Evolutionary conservation across 1,140 invertebrate genomes (phyloP), one percentile per base, ranked within the genome.

Genomic region (Eurosta solidaginis): DNA sequence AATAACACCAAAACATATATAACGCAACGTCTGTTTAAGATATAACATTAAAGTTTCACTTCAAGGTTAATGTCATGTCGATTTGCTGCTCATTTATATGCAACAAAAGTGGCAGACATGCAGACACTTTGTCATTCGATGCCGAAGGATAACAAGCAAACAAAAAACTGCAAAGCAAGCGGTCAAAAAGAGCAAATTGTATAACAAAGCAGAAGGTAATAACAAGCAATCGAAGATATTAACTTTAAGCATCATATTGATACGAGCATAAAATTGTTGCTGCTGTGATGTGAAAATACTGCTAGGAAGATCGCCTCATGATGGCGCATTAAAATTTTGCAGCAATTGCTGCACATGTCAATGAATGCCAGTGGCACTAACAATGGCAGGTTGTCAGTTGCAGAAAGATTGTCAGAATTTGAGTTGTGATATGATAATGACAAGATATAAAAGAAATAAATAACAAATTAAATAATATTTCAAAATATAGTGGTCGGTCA

Each of bases 51-150:
- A 68, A 68, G 59, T 68, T 68, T 9, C 14, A 68, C n/a, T 74
- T 74, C 73, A 74, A 74, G 73, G 73, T 74, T 74, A 74, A 45
- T 74, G 73, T 74, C 73, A 74, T 45, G 73, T 74, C 73, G 73
- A 74, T 74, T 47, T 74, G 44, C 44, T n/a, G 40, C 73, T 29
- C 73, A 74, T 74, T 74, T 74, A 33, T 74, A 47, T 74, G 73
- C 73, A 74, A 74, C 44, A 47, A 47, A 74, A 74, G 42, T 47
- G 44, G 44, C 44, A 74, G 73, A 29, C 42, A 47, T 22, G 42
- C 44, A 47, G 73, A 45, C 44, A 29, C 73, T 47, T 29, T 47
- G 44, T 74, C 44, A 47, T 27, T 10, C 29, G 7, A 52, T 54
- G 27, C 17, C 33, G 49, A 4, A 40, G 50, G 49, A 45, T 5